Base-by-base conservation (phyloP, 2,797 vertebrate genomes). In the Furcifer pardalis region DNA sequence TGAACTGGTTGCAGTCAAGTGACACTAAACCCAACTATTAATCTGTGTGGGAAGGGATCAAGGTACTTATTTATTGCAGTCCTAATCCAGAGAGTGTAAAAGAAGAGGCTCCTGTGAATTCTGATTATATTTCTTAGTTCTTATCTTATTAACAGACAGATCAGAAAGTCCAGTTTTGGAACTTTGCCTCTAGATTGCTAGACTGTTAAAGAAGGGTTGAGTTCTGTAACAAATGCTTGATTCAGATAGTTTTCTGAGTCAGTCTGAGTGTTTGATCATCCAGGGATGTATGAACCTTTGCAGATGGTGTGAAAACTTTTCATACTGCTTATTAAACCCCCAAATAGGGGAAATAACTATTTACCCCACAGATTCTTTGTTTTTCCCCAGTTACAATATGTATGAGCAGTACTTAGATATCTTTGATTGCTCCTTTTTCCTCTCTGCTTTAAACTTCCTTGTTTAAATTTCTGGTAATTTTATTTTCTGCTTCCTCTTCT, bases 91-190 rank as follows among this genome's bases (percentile, higher is more conserved):
- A 32, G 13, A 40, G 62, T 62, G 42, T 30, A 35, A 6, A 40
- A 37, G 30, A 25, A 21, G 71, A 75, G 32, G 8, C 32, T 62
- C 46, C 7, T 74, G 40, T 56, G 52, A 89, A 89, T 86, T 1
- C 77, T 66, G 81, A 86, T 66, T 82, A 46, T 15, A 17, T 49
- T 92, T 89, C 40, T 32, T 92, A 82, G 91, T 93, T 91, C 81
- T 84, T 91, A 0, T 44, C 76, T 87, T 92, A 90, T 86, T 87
- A 86, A 77, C 72, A 84, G 63, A 77, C 86, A 82, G 0, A 7
- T 83, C 88, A 76, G 84, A 84, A 81, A 71, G 86, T 88, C 90
- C 89, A 87, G 89, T 86, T 84, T 79, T 94, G 77, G 82, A 87
- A 82, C 88, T 91, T 74, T 89, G 30, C 79, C 60, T 88, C 7